Base-by-base conservation (phyloP, 2,797 vertebrate genomes). In the Dryobates pubescens region DNA sequence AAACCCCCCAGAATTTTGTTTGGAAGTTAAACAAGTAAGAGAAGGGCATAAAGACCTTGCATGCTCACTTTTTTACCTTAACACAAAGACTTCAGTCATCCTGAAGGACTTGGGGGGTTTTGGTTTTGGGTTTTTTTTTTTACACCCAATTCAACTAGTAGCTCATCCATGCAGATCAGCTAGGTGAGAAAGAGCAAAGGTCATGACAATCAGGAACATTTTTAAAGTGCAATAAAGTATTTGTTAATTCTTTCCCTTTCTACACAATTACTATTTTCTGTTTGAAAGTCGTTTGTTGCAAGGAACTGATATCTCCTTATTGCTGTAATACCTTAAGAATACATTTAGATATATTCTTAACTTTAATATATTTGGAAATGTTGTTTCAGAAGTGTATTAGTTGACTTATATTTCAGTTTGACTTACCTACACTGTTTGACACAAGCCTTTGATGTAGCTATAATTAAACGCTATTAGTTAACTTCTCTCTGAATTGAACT, bases 121-220 rank as follows among this genome's bases (percentile, higher is more conserved):
- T 36, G 38, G 38, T 38, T 36, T 36, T 36, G 51, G 34, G 26
- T 4, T 69, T n/a, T 83, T 67, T 30, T 29, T 93, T 91, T 43
- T 63, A 49, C 30, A 77, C 13, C n/a, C 45, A 70, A 3, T 81
- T 85, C 67, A 68, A 1, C 58, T 13, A 68, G 41, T 51, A 93
- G 75, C 59, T 90, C 53, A 7, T 38, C 77, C 81, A 81, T 3
- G 43, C 29, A 23, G 45, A 93, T 78, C 78, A 87, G 59, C 65
- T 76, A 87, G 54, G 63, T 36, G 57, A 75, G 59, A 87, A 93
- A 82, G 86, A 92, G 74, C 54, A 94, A 94, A 95, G 73, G 82
- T 96, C 89, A 86, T 5, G 38, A 76, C 29, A 73, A 92, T 90
- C 86, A 94, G 61, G 45, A 85, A 70, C 32, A 47, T 3, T 34